These are phyloP conservation scores for Anthoscopus minutus DNA, from an alignment of 2,113 vertebrate genomes.

Conservation along the genomic window DNA sequence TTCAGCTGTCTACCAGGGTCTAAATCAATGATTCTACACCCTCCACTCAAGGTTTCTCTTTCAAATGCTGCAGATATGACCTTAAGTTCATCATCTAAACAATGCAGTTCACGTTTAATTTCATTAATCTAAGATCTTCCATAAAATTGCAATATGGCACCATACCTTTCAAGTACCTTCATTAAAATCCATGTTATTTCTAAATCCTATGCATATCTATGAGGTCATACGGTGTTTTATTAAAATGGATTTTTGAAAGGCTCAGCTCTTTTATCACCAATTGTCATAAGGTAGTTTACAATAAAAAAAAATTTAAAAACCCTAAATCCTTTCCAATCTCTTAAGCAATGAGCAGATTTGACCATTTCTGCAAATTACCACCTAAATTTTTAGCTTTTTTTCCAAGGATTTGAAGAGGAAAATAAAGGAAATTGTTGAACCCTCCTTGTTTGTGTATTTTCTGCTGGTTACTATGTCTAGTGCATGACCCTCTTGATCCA, in stretches of 20 bases:
- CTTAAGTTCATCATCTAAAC: conserved; percentile 66
- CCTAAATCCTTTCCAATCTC: not conserved
- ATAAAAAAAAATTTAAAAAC: not conserved
- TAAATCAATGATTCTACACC: conserved; percentile 92
- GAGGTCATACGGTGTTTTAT: conserved; percentile 44
- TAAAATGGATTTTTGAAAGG: conserved; percentile 43
- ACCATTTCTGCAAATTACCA: not conserved
- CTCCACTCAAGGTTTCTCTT: conserved; percentile 87
- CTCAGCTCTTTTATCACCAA: conserved; percentile 41
- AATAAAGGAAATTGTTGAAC: not conserved
- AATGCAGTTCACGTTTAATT: conserved; percentile 68
- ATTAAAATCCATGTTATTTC: conserved; percentile 59
- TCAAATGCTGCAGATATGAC: conserved; percentile 76
- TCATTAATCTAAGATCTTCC: conserved; percentile 71
- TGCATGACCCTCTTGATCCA: not conserved
- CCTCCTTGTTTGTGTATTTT: not conserved
- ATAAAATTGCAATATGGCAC: conserved; percentile 65
- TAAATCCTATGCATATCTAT: conserved; percentile 67
- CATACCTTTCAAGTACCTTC: conserved; percentile 60
- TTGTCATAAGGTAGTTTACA: conserved; percentile 38
- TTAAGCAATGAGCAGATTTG: not conserved
- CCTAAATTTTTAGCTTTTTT: not conserved
- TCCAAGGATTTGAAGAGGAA: not conserved
- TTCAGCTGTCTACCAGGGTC: conserved; percentile 82
- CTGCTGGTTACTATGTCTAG: not conserved